Evolutionary conservation across 2,888 invertebrate species (phyloP).

Genomic region (Ormyrus thymus): DNA sequence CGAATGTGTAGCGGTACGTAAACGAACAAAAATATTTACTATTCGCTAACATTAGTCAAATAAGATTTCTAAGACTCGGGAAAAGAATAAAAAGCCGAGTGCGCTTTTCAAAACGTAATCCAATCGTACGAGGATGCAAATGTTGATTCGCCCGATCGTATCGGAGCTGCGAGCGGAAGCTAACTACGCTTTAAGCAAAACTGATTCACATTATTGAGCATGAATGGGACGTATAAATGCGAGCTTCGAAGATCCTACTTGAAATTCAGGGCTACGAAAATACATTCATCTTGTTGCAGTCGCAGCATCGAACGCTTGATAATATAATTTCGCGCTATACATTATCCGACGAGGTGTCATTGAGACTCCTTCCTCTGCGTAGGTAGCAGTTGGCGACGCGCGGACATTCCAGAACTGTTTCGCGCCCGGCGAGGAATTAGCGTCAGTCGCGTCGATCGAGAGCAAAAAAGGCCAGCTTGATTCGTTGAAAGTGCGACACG

Average conservation of each 20-base stretch:
- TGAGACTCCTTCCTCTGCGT: neutral
- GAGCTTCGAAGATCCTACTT: conserved; percentile 28
- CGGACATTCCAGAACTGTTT: neutral
- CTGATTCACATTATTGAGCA: conserved; percentile 7
- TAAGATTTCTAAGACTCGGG: no score
- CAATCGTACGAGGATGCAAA: no score
- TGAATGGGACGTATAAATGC: conserved; percentile 28
- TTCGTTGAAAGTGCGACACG: conserved; percentile 26
- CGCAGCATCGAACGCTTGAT: conserved; percentile 24
- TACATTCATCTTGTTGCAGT: conserved; percentile 26
- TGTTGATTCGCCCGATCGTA: no score
- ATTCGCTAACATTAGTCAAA: no score
- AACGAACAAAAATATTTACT: no score
- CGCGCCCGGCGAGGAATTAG: conserved; percentile 31
- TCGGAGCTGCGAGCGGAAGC: neutral
- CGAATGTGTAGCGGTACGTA: no score
- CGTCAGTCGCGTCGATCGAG: conserved; percentile 19
- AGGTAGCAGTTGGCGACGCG: conserved; percentile 1
- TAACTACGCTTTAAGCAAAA: neutral
- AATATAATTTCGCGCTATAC: conserved; percentile 39
- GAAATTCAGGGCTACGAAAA: conserved; percentile 31
- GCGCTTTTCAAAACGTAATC: no score
- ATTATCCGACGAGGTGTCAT: conserved; percentile 31
- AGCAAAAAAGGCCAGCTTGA: neutral
- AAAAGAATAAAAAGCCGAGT: no score